Percentiles rank a stretch among this genome's conserved stretches.
Evolutionary conservation across 2,888 invertebrate species (phyloP).

Genomic region (Acanthoscelides obtectus): DNA sequence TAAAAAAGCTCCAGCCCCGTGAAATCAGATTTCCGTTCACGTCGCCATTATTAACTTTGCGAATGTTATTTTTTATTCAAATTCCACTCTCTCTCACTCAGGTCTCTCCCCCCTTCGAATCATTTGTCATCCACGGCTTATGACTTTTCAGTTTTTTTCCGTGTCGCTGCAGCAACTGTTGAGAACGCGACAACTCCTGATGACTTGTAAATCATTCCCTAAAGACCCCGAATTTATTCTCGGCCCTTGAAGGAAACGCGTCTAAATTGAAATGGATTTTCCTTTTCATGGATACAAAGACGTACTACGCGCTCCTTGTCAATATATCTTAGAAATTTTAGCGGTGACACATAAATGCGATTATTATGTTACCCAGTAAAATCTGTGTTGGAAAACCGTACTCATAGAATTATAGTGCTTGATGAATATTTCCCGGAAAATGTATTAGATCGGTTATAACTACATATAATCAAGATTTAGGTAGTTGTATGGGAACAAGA

Average conservation of each 20-base stretch:
- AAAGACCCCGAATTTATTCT: constrained; percentile 2
- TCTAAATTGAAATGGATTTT: too few relatives aligned
- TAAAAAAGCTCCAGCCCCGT: constrained; percentile 42
- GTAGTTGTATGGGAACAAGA: too few relatives aligned
- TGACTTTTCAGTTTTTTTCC: constrained; percentile 35
- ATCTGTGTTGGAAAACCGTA: too few relatives aligned
- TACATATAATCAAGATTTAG: too few relatives aligned
- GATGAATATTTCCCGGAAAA: too few relatives aligned
- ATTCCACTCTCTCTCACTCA: constrained; percentile 20
- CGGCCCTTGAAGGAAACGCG: too few relatives aligned
- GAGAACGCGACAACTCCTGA: constrained; percentile 28
- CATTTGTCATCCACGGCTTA: constrained; percentile 47
- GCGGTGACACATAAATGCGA: too few relatives aligned
- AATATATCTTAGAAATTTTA: neutral
- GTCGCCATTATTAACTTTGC: constrained; percentile 49
- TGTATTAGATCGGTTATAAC: too few relatives aligned
- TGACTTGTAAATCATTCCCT: constrained; percentile 29
- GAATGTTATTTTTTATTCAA: constrained; percentile 50
- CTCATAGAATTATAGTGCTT: too few relatives aligned
- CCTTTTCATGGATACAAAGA: too few relatives aligned
- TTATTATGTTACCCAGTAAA: too few relatives aligned
- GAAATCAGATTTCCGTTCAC: constrained; percentile 49
- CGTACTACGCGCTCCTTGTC: too few relatives aligned
- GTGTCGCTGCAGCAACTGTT: constrained; percentile 20
- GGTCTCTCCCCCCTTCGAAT: constrained; percentile 19